Base-by-base conservation (phyloP, 2,888 invertebrate species). In the Amblyteles armatorius region DNA sequence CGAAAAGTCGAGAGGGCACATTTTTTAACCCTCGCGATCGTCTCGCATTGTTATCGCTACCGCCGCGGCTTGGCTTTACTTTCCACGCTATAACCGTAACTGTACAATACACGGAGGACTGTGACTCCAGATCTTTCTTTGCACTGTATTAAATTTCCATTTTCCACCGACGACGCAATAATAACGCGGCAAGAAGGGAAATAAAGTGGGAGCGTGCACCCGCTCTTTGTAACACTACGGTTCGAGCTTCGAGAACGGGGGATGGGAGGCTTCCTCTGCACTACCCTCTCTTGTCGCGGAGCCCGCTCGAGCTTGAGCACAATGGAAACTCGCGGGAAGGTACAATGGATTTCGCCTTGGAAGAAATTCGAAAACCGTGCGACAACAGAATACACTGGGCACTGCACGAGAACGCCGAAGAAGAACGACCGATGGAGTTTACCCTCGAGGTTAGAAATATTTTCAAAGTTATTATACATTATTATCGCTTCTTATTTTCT, bases 141-240 rank as follows among this genome's bases (percentile, higher is more conserved):
- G 82, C 82, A 78, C 85, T 85, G 88, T 87, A 91, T 91, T 89
- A 91, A 91, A 91, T 91, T 91, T 90, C 90, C 90, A 90, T 91
- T 91, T 90, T 89, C 91, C 88, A 83, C 82, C 83, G 87, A 86
- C 57, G 79, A 85, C 82, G 84, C 78, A 85, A 86, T 85, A 86
- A 88, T 88, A 86, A 88, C 86, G 86, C 86, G 86, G 84, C 87
- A 84, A 88, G 52, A 73, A 81, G 52, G 84, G 57, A 22, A 29
- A 71, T 71, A 69, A 76, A 52, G 77, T 72, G 22, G 9, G 48
- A 29, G 60, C 16, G 76, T 19, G 65, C 22, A n/a, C 36, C 52
- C 22, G 65, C 22, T 77, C 67, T 77, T 77, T 71, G 78, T 44
- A 48, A 65, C 63, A 48, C 63, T 73, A 44, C 63, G 16, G 55